These are phyloP conservation scores for Sesia apiformis DNA, from an alignment of 2,888 invertebrate genomes.

Conservation along the genomic window DNA sequence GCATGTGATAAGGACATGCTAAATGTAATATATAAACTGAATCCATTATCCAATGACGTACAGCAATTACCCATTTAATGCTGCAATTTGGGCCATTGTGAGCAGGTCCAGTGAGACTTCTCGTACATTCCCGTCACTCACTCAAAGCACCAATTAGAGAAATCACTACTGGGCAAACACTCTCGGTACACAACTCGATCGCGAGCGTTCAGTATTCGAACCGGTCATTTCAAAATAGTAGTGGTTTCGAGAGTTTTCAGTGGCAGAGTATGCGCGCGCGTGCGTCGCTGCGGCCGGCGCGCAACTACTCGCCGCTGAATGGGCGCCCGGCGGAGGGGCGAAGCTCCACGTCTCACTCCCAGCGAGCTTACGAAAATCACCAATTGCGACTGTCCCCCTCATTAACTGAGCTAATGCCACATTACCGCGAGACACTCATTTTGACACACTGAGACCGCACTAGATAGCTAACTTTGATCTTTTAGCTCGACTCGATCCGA, in stretches of 20 bases:
- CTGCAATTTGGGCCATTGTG: constrained; percentile 70
- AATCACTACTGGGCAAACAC: constrained; percentile 58
- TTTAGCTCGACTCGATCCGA: background rate
- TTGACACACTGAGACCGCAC: constrained; percentile 6
- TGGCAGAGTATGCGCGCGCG: constrained; percentile 52
- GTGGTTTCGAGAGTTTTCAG: constrained; percentile 38
- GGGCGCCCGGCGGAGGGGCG: constrained; percentile 68
- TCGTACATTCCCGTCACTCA: constrained; percentile 67
- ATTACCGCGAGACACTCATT: constrained; percentile 30
- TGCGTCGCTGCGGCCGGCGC: constrained; percentile 64
- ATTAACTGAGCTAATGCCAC: constrained; percentile 34
- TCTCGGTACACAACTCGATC: constrained; percentile 42
- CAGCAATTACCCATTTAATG: constrained; percentile 73
- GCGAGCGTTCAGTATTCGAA: constrained; percentile 42
- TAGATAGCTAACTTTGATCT: background rate
- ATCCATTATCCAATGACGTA: constrained; percentile 73
- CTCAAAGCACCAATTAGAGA: constrained; percentile 63
- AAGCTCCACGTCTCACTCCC: constrained; percentile 64
- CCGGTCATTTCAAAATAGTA: constrained; percentile 51
- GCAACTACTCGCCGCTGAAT: constrained; percentile 62
- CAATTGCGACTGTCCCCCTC: constrained; percentile 58
- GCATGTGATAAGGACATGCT: constrained; percentile 45
- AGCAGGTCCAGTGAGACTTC: constrained; percentile 49
- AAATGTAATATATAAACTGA: constrained; percentile 58
- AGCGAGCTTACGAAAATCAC: constrained; percentile 66